Evolutionary conservation across 2,113 vertebrate species (phyloP), one percentile per base, ranked within the genome.

Genomic region (Struthidea cinerea): DNA sequence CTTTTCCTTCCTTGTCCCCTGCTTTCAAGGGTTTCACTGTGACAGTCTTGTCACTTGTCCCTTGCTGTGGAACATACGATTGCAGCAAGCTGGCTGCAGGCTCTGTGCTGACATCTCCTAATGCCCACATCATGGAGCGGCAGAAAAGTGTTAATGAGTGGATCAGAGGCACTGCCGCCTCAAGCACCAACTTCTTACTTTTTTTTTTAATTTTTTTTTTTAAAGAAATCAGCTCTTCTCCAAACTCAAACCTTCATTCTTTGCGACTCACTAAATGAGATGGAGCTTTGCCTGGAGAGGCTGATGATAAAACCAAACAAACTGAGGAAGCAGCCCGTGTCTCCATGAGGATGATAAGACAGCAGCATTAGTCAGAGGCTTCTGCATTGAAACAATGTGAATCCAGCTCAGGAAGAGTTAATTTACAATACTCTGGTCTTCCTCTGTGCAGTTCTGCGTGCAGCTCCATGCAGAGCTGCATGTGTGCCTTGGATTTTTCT

Each of bases 81-180:
- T 27, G 77, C 87, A 95, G 97, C 95, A 97, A 97, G 97, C 97
- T 97, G 97, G 97, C 98, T 98, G 78, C 97, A 97, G 93, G 93
- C 97, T 97, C 81, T 86, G 96, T 95, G 97, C 98, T 98, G 97
- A 97, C 98, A 97, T 98, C 97, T 98, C 96, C 96, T 97, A 97
- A 98, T 98, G 98, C 97, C 98, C 97, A 97, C 97, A 97, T 97
- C 97, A 87, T 75, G 92, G 89, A 98, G 93, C 60, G 52, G 96
- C 96, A 97, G 97, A 97, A 70, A 98, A 97, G 98, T 98, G 98
- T 97, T 98, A 98, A 98, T 97, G 97, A 98, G 97, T 95, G 91
- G 97, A 98, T 98, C 97, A 97, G 97, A 98, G 87, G 97, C 96
- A 96, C 97, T 95, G 97, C 97, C 98, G 98, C 97, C 97, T 97